A percentile compares a stretch with the other conserved stretches of the same genome.
Conservation (phyloP, 2,113 vertebrate genomes). For the Sapayoa aenigma region DNA sequence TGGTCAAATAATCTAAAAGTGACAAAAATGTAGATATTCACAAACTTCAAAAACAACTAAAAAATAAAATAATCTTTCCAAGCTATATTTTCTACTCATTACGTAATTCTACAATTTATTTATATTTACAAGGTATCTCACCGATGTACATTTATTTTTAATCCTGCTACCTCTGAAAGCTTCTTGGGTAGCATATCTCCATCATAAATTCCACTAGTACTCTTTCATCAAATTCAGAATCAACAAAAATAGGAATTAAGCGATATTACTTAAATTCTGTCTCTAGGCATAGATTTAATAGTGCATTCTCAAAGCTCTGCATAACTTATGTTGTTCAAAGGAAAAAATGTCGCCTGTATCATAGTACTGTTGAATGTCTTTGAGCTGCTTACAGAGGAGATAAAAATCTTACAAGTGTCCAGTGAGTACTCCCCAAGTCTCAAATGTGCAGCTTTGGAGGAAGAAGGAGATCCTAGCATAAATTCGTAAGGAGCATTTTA, state of each 20-base stretch:
- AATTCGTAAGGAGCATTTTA: background rate
- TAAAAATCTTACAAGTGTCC: background rate
- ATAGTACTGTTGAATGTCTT: background rate
- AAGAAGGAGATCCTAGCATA: background rate
- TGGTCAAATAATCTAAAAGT: background rate
- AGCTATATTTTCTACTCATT: background rate
- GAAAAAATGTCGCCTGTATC: background rate
- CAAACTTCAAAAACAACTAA: background rate
- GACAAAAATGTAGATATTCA: background rate
- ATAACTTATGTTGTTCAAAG: background rate
- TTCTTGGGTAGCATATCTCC: background rate
- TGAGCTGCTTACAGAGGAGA: background rate
- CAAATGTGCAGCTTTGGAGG: background rate
- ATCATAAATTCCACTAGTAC: background rate
- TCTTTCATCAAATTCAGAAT: background rate
- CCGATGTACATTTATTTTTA: background rate
- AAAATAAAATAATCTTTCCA: background rate
- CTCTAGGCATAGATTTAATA: background rate
- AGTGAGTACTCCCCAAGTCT: background rate
- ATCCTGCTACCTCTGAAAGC: background rate
- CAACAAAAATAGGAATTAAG: background rate
- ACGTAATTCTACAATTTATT: background rate
- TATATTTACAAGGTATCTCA: background rate
- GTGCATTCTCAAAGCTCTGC: background rate
- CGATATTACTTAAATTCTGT: background rate